Evolutionary conservation across 1,140 invertebrate genomes (phyloP), one percentile per base, ranked within the genome.

Genomic region (Chionoecetes opilio): DNA sequence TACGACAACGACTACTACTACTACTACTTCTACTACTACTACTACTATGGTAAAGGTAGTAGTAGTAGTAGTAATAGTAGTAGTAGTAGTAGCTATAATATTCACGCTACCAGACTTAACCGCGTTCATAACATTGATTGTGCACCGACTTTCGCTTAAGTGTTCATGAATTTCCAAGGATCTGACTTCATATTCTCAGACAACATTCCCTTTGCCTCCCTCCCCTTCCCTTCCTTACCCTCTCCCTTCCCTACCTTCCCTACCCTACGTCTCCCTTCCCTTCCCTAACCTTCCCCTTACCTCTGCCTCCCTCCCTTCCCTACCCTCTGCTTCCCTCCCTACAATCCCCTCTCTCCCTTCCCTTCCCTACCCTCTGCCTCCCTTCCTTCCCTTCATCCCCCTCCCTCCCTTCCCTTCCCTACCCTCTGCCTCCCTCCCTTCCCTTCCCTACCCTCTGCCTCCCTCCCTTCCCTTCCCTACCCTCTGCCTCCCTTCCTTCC

Each of bases 1-100:
- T 75, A 75, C 63, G 26, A n/a, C 63, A n/a, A 75, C 63, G 26
- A 75, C 63, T 75, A 75, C 63, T 75, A 75, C 63, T 75, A 75
- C 63, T 75, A n/a, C 63, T 75, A n/a, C 63, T 75, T 2, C 63
- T 75, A n/a, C 63, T 75, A n/a, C 63, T 75, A 75, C 63, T 75
- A 75, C 63, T 75, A n/a, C 63, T 75, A 21, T n/a, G 21, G n/a
- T 75, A n/a, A n/a, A n/a, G 21, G n/a, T n/a, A 75, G n/a, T 75
- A 75, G 63, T 75, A 75, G 63, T n/a, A 75, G 21, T 75, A 75
- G 63, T 2, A 75, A n/a, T 75, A 17, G 63, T 75, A 75, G 63
- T n/a, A 75, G 63, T 75, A 75, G 63, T 75, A 75, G 63, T n/a
- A 75, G 21, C 8, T n/a, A 8, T n/a, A 75, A 75, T 1, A n/a